phyloP scores from a whole-genome alignment of 2,797 vertebrate species.

The Catharus ustulatus region DNA sequence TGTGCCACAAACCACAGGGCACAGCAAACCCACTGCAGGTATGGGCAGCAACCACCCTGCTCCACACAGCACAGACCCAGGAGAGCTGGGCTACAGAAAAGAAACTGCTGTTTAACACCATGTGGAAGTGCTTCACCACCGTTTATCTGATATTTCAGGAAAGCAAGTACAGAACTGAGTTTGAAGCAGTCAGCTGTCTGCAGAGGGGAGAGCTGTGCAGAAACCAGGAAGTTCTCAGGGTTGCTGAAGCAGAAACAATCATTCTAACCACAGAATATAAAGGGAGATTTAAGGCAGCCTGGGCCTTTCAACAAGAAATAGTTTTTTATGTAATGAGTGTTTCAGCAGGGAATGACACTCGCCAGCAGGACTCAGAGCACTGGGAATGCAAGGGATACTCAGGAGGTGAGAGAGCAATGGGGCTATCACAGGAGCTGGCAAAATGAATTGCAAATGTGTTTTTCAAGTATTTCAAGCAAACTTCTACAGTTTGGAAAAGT shows the following conservation, averaged over 20 bases:
- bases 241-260: neutral
- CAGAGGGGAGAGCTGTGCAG: neutral
- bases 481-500: neutral
- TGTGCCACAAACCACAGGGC: neutral
- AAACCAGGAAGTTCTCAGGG: neutral
- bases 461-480: neutral
- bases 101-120: neutral
- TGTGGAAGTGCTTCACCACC: neutral
- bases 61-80: neutral
- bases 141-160: neutral
- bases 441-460: neutral
- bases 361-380: neutral
- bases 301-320: neutral
- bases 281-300: neutral
- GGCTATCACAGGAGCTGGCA: neutral
- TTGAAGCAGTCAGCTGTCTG: neutral
- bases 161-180: neutral
- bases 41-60: neutral
- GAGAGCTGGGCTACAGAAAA: neutral
- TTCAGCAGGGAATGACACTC: neutral
- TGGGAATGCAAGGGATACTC: neutral
- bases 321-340: neutral
- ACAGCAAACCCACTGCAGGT: neutral
- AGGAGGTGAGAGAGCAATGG: neutral
- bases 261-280: neutral